Base-by-base conservation (phyloP, 2,113 vertebrate genomes). In the Empidonax alnorum region DNA sequence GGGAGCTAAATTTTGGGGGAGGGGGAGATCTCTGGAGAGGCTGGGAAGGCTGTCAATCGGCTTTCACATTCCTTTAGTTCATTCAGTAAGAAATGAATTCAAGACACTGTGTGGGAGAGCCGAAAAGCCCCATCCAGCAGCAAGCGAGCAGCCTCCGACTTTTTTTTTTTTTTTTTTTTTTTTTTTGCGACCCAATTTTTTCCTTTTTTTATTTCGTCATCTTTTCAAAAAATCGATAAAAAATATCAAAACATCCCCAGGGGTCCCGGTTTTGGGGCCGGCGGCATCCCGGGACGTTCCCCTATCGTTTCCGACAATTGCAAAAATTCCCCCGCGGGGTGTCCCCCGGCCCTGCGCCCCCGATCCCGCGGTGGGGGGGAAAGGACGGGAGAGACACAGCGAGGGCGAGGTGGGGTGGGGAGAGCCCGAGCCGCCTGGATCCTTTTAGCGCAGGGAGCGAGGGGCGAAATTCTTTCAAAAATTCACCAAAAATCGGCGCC, bases 151-250 rank as follows among this genome's bases (percentile, higher is more conserved):
- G 95, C 76, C 90, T 85, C 72, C 58, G 92, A 94, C 71, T 19
- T 87, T 61, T 91, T 79, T 87, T 93, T 71, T 46, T 66, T 75
- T 46, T 83, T 80, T 90, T 76, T 46, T 87, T 93, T 71, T 46
- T 65, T 75, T 46, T 83, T 80, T 90, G 16, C 67, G 81, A 75
- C 71, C 65, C 94, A 86, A 77, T 95, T 84, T 94, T 95, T 94
- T 50, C 25, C 39, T 71, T 98, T 99, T 98, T 97, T 98, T 95
- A 98, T 98, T 98, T 99, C 98, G 98, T 99, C 99, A 99, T 99
- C 98, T 99, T 99, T 99, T 99, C 98, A 99, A 98, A 99, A 99
- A 99, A 99, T 99, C 98, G 96, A 98, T 98, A 69, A 98, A 98
- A 99, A 99, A 99, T 99, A 99, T 87, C 96, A 98, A 97, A 98